A percentile compares a stretch with the other conserved stretches of the same genome.
phyloP scores from a whole-genome alignment of 2,113 vertebrate genomes.

The Phalacrocorax aristotelis region DNA sequence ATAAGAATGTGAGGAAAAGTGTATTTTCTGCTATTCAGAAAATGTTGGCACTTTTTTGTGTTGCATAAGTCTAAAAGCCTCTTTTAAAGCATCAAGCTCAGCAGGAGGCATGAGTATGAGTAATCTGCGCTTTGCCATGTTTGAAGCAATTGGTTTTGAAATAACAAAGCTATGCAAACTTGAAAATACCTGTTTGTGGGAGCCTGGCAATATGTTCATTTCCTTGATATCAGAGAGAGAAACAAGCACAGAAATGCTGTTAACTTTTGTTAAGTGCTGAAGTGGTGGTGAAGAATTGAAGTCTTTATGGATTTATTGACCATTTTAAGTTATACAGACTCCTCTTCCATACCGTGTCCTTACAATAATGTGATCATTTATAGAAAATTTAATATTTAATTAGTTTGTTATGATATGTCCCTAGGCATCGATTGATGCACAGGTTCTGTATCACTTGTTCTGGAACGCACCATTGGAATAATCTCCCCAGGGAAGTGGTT shows the following conservation, averaged over 20 bases:
- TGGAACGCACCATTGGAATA: background rate
- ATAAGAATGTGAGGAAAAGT: background rate
- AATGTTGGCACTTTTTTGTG: background rate
- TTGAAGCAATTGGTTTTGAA: conserved; percentile 32
- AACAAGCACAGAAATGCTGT: background rate
- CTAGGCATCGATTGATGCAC: background rate
- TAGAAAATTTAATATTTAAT: background rate
- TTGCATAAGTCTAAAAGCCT: conserved; percentile 1
- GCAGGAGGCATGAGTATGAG: conserved; percentile 7
- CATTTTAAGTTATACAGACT: background rate
- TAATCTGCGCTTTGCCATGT: conserved; percentile 15
- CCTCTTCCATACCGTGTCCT: background rate
- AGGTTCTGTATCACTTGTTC: background rate
- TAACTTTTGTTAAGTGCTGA: background rate
- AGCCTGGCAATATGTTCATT: background rate
- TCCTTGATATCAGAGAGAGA: background rate
- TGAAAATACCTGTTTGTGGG: background rate
- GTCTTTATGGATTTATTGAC: background rate
- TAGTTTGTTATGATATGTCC: background rate
- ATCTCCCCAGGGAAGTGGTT: too few species aligned
- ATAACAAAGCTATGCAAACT: conserved; percentile 20
- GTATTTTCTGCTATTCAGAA: background rate
- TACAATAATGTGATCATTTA: background rate
- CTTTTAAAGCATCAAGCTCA: background rate
- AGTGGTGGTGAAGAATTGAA: background rate